These are phyloP conservation scores for Myripristis jacobus DNA, from an alignment of 2,797 vertebrate genomes.

Conservation along the genomic window DNA sequence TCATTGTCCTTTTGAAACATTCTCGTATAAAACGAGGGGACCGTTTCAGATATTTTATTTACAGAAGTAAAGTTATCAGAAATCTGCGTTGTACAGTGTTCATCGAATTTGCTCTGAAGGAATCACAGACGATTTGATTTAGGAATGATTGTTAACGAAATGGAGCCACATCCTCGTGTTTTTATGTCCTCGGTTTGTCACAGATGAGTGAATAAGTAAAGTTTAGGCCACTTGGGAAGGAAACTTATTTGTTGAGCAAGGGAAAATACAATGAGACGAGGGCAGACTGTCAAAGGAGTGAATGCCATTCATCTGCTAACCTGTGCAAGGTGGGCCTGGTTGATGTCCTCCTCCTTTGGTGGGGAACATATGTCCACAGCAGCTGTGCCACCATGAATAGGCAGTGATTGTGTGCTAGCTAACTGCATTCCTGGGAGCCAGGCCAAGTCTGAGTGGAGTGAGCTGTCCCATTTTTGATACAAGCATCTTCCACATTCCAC, in stretches of 20 bases:
- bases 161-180: neutral
- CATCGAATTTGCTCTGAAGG: neutral
- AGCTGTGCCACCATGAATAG: constrained; percentile 85
- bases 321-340: constrained; percentile 83
- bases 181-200: constrained; percentile 13
- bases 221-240: constrained; percentile 56
- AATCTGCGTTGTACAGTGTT: neutral
- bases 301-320: constrained; percentile 84
- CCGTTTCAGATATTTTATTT: constrained; percentile 43
- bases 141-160: neutral
- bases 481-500: constrained; percentile 71
- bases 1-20: constrained; percentile 63
- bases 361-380: constrained; percentile 86
- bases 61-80: neutral
- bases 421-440: constrained; percentile 83
- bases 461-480: constrained; percentile 78
- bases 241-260: constrained; percentile 80
- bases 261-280: constrained; percentile 66
- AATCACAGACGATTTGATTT: constrained; percentile 8
- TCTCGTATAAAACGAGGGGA: constrained; percentile 29
- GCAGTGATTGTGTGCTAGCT: constrained; percentile 80
- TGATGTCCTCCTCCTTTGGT: constrained; percentile 83
- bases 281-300: constrained; percentile 81
- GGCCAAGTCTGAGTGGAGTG: constrained; percentile 82
- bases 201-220: constrained; percentile 57